Base-by-base conservation (phyloP, 2,797 vertebrate species). In the Poeciliopsis paucimaculata region DNA sequence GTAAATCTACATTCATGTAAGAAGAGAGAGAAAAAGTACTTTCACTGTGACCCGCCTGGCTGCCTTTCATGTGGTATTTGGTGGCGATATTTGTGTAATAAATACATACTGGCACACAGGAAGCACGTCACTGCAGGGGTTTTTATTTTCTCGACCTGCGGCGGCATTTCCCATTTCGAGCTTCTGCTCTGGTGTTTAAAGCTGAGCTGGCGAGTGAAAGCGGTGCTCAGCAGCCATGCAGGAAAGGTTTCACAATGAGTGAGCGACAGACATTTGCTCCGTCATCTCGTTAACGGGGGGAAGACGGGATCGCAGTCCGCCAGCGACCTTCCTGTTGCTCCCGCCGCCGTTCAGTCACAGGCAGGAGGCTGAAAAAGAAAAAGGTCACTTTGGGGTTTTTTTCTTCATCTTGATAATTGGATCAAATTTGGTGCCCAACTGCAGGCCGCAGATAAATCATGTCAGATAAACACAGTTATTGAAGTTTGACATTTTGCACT, bases 111-210 rank as follows among this genome's bases (percentile, higher is more conserved):
- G 73, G 76, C 81, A 84, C 75, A 88, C 83, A 85, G 86, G 87
- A 93, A 88, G 72, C 72, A 0, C 72, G 77, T 91, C 91, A 90
- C 62, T 75, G 78, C 74, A 77, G 87, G 90, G 86, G 28, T 75
- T 85, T 87, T 85, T 86, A 84, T 84, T 82, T 79, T 84, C 77
- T 86, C 72, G 2, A 77, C 77, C 62, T 82, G 71, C 57, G 49
- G 49, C 9, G 93, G 90, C 79, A 91, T 93, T 94, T 93, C 90
- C 92, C 93, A 90, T 91, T 91, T 80, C 15, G 86, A 71, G 80
- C 79, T 82, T 79, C 75, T 79, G 76, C 80, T 86, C 73, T 86
- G 80, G 79, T 87, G 70, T 89, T 90, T 43, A 77, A 86, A 79
- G 76, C 80, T 78, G 77, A 81, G 64, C 62, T 23, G 49, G 70